Evolutionary conservation across 2,888 invertebrate species (phyloP), one percentile per base, ranked within the genome.

Genomic region (Uropetala carovei): DNA sequence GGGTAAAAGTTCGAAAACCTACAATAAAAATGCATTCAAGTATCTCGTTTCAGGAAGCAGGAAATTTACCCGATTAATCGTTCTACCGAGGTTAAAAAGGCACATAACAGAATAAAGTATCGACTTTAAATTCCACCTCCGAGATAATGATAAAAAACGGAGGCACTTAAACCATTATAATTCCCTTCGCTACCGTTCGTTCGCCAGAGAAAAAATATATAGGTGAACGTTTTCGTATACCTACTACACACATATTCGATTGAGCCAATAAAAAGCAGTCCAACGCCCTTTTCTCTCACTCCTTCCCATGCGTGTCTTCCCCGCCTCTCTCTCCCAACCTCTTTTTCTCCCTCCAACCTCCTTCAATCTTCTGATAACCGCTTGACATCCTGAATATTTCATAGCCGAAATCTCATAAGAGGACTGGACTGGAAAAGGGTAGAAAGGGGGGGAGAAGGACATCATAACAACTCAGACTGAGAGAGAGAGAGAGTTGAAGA

Each of bases 311-410:
- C 64, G 9, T 14, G 16, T 64, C 64, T n/a, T 64, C 64, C 64
- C 64, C 64, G 14, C 10, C 64, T 8, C 64, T 11, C 64, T 64
- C 9, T n/a, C 75, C n/a, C 22, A 2, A 18, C 75, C 75, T 11
- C n/a, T 27, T n/a, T 11, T n/a, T 22, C n/a, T 22, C n/a, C n/a
- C 75, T 75, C 60, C 7, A 43, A 43, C 43, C 43, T 43, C 43
- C 43, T 43, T 43, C 43, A 43, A 43, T 3, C 43, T 43, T 5
- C 43, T 43, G 13, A 59, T 57, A 13, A 60, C 84, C 86, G 27
- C 22, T 27, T 22, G 27, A 59, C 59, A 60, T 30, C 22, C 86
- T 86, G 86, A 86, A 86, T 86, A 60, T 86, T 86, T 86, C 86
- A 86, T 16, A 22, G 59, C 22, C 86, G 59, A 86, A n/a, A 59